Base-by-base conservation (phyloP, 2,888 invertebrate genomes). In the Rhagonycha lutea region DNA sequence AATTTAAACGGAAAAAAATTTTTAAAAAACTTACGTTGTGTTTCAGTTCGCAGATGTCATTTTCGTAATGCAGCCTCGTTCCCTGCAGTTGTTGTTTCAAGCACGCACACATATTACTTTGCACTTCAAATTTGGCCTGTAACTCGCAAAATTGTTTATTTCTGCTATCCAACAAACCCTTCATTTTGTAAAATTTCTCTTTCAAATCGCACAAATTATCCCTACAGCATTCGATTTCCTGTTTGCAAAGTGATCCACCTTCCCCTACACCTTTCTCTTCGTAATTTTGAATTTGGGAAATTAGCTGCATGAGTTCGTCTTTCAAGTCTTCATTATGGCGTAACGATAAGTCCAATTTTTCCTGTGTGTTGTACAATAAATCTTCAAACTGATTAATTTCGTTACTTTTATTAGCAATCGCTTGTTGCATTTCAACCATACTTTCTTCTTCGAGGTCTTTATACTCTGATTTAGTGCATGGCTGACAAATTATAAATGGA, bases 391-490 rank as follows among this genome's bases (percentile, higher is more conserved):
- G 65, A 63, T 69, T 62, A 14, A 75, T 10, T 70, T 75, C 72
- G 18, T 24, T 7, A 61, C 68, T 85, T 83, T 79, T 85, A 83
- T 75, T 83, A 18, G 80, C 81, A 9, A 87, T 79, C 4, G 84
- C 78, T 72, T 79, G 76, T 75, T 86, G 83, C 8, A 87, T 79
- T 79, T 86, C 85, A 61, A 79, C 79, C 62, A 87, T 85, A 77
- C 84, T 85, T 10, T 81, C 76, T 3, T 68, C 65, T 14, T 80
- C 75, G 8, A 77, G 73, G 26, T 74, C 61, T 68, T 78, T 79
- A 9, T 82, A 71, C 65, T 81, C 73, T 14, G 79, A 61, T 69
- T 80, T 81, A 3, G 47, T 47, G 47, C 47, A 47, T 7, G 47
- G 47, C 47, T 47, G 47, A 47, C 47, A 47, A n/a, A 47, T n/a